These are phyloP conservation scores for Andrena trimmerana DNA, from an alignment of 2,888 invertebrate genomes.

Conservation along the genomic window DNA sequence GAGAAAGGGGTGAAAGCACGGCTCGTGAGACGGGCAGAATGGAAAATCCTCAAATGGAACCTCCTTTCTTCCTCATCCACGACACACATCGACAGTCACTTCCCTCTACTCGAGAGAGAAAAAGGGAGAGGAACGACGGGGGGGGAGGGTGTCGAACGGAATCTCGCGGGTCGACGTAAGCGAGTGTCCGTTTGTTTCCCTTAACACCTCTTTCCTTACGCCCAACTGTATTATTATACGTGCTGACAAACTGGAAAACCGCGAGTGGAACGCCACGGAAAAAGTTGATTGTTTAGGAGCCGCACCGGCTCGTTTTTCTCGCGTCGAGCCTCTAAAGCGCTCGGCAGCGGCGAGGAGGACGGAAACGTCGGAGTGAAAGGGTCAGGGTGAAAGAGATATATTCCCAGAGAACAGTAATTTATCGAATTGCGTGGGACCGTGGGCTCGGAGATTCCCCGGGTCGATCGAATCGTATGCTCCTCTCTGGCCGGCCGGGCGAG, in stretches of 20 bases:
- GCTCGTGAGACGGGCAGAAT: conserved; percentile 20
- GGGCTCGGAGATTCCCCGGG: conserved; percentile 42
- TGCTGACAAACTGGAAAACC: background rate
- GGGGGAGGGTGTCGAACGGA: background rate
- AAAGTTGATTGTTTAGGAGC: conserved; percentile 1
- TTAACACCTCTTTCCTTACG: conserved; percentile 30
- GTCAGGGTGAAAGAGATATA: conserved; percentile 21
- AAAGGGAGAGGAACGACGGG: background rate
- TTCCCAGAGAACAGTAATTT: conserved; percentile 45
- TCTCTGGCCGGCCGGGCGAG: background rate
- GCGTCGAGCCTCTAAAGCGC: background rate
- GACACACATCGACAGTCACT: background rate
- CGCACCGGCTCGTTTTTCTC: background rate
- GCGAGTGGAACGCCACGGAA: background rate
- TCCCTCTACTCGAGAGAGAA: background rate
- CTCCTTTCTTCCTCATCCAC: background rate
- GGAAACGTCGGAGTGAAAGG: background rate
- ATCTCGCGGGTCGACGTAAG: background rate
- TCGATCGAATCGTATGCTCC: conserved; percentile 15
- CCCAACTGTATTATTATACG: background rate
- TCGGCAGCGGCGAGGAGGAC: background rate
- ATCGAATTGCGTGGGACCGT: conserved; percentile 32
- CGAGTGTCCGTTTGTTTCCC: background rate
- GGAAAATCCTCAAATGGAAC: conserved; percentile 54
- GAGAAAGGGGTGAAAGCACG: conserved; percentile 18